A percentile compares a stretch with the other conserved stretches of the same genome.
Conservation (phyloP, 92 coral and sea anemone species). For the Metridium senile region DNA sequence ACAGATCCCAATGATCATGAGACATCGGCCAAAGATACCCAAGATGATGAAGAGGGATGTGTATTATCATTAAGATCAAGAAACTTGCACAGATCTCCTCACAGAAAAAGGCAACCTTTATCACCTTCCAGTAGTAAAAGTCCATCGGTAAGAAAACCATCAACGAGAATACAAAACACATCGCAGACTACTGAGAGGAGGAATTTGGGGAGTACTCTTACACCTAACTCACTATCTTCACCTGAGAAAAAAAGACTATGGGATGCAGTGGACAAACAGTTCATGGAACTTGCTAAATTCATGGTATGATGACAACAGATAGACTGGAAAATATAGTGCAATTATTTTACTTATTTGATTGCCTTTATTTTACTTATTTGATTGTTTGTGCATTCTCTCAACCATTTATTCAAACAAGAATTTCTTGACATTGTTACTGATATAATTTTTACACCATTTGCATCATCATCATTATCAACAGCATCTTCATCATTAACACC, state of each 20-base stretch:
- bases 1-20: not conserved
- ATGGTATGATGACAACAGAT: not conserved
- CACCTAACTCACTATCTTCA: not conserved
- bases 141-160: not conserved
- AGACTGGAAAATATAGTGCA: no score
- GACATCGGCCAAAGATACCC: constrained; percentile 29
- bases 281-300: not conserved
- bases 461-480: not conserved
- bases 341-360: no score
- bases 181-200: not conserved
- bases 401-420: no score
- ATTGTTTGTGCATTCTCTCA: no score
- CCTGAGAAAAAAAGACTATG: constrained; percentile 1
- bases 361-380: no score
- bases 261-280: not conserved
- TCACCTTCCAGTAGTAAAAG: not conserved
- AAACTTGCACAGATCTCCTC: not conserved
- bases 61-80: not conserved
- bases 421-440: not conserved
- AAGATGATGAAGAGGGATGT: constrained; percentile 15
- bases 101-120: not conserved
- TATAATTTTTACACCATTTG: not conserved
- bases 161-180: not conserved
- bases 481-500: not conserved
- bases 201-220: not conserved